Evolutionary conservation across 1,140 invertebrate genomes (phyloP).

Genomic region (Trachymyrmex septentrionalis): DNA sequence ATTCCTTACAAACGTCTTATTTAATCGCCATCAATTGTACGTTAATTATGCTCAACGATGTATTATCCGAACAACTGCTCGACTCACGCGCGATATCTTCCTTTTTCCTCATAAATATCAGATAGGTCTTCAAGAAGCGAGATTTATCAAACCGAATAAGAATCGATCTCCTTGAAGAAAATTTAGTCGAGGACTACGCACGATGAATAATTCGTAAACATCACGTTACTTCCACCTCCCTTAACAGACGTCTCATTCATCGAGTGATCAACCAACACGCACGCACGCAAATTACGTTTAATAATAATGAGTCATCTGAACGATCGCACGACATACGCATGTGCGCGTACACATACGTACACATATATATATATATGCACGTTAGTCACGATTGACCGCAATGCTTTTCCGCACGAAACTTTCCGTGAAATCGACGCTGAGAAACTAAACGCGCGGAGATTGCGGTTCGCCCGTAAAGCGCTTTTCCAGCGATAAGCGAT

Average conservation of each 20-base stretch:
- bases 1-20: constrained; percentile 16
- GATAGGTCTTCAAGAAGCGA: neutral
- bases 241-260: constrained; percentile 46
- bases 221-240: constrained; percentile 27
- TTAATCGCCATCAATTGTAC: constrained; percentile 42
- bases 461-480: constrained; percentile 7
- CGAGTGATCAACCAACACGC: constrained; percentile 41
- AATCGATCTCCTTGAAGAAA: constrained; percentile 20
- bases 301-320: constrained; percentile 32
- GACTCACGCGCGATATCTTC: neutral
- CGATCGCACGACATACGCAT: constrained; percentile 15
- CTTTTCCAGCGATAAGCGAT: constrained; percentile 60
- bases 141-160: constrained; percentile 13
- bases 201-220: constrained; percentile 28
- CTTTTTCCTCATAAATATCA: neutral
- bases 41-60: constrained; percentile 30
- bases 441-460: constrained; percentile 51
- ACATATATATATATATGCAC: neutral
- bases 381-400: constrained; percentile 2
- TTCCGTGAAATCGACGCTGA: constrained; percentile 63
- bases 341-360: neutral
- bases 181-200: neutral
- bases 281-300: constrained; percentile 27
- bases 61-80: neutral
- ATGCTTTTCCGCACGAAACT: constrained; percentile 49